Percentiles rank a stretch among this genome's conserved stretches.
Evolutionary conservation across 2,797 vertebrate species (phyloP).

Genomic region (Loriculus beryllinus): DNA sequence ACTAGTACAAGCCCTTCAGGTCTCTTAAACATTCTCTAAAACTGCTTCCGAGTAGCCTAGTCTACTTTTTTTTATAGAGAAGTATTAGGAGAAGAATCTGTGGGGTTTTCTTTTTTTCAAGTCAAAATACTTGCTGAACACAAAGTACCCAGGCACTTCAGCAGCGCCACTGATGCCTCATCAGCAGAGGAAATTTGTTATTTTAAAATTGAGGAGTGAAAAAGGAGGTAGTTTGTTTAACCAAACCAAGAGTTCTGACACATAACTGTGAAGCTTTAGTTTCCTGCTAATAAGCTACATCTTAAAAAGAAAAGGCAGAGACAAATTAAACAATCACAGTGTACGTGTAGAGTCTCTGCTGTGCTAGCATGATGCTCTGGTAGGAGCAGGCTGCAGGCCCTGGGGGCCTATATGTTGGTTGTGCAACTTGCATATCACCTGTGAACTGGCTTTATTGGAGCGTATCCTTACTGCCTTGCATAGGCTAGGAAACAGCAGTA

Average conservation of each 20-base stretch:
- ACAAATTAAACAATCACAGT: not conserved
- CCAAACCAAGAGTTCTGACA: not conserved
- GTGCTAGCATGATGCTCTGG: not conserved
- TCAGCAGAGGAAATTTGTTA: rapidly evolving
- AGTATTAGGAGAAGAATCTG: not conserved
- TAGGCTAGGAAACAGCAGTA: not conserved
- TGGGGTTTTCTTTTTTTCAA: not conserved
- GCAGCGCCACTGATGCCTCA: rapidly evolving
- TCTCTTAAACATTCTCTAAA: not conserved
- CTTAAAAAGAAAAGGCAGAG: not conserved
- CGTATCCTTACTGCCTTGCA: rapidly evolving
- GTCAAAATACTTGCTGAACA: not conserved
- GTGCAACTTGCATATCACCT: rapidly evolving
- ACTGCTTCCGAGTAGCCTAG: not conserved
- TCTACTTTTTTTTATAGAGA: not conserved
- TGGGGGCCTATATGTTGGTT: not conserved
- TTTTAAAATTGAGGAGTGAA: rapidly evolving
- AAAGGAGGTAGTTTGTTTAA: not conserved
- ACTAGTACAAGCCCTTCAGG: not conserved
- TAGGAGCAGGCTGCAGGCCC: not conserved
- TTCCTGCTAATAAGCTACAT: not conserved
- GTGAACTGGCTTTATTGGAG: not conserved
- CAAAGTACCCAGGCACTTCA: too few species aligned
- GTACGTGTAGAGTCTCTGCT: rapidly evolving
- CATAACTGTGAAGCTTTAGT: rapidly evolving